Conservation (phyloP, 2,113 vertebrate genomes). For the Tyrannus savana region DNA sequence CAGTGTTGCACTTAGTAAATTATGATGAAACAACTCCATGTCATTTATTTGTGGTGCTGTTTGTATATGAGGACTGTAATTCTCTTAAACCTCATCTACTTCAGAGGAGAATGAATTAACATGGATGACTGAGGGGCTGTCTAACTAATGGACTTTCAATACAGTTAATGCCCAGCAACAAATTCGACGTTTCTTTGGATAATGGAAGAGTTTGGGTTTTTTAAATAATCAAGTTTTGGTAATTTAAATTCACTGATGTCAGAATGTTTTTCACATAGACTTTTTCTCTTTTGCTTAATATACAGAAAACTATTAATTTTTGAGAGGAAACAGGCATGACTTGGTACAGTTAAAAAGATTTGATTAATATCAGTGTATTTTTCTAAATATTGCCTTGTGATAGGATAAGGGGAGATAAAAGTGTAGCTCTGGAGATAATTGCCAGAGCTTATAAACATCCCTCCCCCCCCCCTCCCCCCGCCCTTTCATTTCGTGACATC, state of each 20-base stretch:
- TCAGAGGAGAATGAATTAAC: constrained; percentile 12
- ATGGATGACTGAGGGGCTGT: neutral
- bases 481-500: constrained; percentile 7
- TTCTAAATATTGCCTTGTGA: neutral
- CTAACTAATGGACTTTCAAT: constrained; percentile 15
- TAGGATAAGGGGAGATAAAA: neutral
- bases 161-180: neutral
- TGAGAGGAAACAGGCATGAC: neutral
- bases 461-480: neutral
- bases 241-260: constrained; percentile 20
- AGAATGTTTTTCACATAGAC: neutral
- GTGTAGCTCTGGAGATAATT: neutral
- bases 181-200: neutral
- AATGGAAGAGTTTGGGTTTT: neutral
- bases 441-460: neutral
- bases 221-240: neutral
- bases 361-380: neutral
- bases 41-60: constrained; percentile 1
- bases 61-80: neutral
- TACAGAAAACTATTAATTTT: neutral
- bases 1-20: constrained; percentile 2
- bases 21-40: constrained; percentile 10
- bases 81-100: neutral
- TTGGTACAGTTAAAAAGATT: neutral
- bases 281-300: neutral